A percentile compares a stretch with the other conserved stretches of the same genome.
Conservation (phyloP, 35 echinoderm and acorn worm species). For the Amphiura filiformis region DNA sequence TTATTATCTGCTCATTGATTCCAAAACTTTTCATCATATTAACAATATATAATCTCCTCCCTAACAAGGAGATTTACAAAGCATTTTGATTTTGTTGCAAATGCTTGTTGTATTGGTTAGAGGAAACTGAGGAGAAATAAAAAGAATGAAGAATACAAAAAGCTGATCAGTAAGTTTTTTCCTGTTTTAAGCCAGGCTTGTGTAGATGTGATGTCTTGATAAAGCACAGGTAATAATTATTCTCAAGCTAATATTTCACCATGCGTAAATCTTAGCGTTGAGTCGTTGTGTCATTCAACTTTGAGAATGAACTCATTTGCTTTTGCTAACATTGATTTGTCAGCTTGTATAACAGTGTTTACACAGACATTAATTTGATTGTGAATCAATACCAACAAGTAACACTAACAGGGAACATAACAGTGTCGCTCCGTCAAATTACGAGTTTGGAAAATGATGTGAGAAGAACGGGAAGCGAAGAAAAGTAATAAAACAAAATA, state of each 20-base stretch:
- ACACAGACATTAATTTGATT: conserved; percentile 12
- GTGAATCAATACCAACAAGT: conserved; percentile 5
- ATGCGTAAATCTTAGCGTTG: neutral
- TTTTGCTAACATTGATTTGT: neutral
- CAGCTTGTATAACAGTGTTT: conserved; percentile 11
- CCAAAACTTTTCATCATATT: neutral
- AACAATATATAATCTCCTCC: neutral
- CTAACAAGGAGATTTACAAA: too few relatives aligned
- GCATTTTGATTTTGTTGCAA: too few relatives aligned
- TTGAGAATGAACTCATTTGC: conserved; percentile 7
- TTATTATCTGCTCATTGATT: neutral
- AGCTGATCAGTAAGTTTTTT: neutral
- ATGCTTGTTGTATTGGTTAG: too few relatives aligned
- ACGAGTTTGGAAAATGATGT: too few relatives aligned
- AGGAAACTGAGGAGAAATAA: too few relatives aligned
- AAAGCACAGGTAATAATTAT: conserved; percentile 3
- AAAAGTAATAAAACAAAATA: too few relatives aligned
- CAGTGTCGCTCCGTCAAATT: too few relatives aligned
- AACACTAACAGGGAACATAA: neutral
- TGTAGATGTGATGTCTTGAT: neutral
- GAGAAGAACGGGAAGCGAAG: too few relatives aligned
- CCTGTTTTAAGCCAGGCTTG: neutral
- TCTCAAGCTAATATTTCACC: neutral
- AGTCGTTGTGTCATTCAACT: conserved; percentile 7
- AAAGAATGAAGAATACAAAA: too few relatives aligned